Evolutionary conservation across 1,140 invertebrate genomes (phyloP).

Genomic region (Bombus ignitus): DNA sequence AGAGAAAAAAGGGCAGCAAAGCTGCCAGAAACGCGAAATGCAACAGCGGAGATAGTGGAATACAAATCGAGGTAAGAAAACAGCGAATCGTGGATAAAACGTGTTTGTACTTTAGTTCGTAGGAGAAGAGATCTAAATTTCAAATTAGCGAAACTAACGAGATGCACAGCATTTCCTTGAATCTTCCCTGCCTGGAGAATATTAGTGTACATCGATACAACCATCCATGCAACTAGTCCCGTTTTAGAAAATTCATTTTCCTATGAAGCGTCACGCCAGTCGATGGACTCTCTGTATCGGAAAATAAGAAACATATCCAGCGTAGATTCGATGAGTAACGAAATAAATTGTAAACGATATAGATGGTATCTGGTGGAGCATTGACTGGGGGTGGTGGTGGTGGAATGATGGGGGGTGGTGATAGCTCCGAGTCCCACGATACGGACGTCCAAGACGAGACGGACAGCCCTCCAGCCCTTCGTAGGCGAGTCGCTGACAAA

Average conservation of each 20-base stretch:
- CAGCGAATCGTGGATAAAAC: neutral
- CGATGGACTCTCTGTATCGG: neutral
- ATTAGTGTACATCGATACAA: neutral
- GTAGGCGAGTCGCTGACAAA: slow-evolving; percentile 80
- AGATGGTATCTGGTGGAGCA: slow-evolving; percentile 83
- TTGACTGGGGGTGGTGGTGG: slow-evolving; percentile 80
- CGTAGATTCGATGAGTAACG: slow-evolving; percentile 24
- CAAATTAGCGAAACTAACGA: neutral
- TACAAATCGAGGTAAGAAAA: slow-evolving; percentile 86
- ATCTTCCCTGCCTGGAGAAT: neutral
- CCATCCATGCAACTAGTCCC: neutral
- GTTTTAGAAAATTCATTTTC: neutral
- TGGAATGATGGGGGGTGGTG: slow-evolving; percentile 81
- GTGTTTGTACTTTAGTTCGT: neutral
- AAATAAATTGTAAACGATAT: slow-evolving; percentile 64
- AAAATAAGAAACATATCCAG: neutral
- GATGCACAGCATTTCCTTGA: neutral
- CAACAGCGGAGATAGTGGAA: slow-evolving; percentile 90
- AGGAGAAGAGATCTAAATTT: neutral
- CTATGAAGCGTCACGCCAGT: neutral
- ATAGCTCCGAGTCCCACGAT: slow-evolving; percentile 86
- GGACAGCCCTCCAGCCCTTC: slow-evolving; percentile 84
- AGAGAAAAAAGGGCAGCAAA: slow-evolving; percentile 87
- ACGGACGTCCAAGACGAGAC: slow-evolving; percentile 84
- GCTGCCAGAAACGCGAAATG: slow-evolving; percentile 88